Percentiles rank a stretch among this genome's conserved stretches.
These are phyloP conservation scores for Lagothrix lagotricha DNA, from an alignment of 2,797 vertebrate genomes.

Conservation along the genomic window DNA sequence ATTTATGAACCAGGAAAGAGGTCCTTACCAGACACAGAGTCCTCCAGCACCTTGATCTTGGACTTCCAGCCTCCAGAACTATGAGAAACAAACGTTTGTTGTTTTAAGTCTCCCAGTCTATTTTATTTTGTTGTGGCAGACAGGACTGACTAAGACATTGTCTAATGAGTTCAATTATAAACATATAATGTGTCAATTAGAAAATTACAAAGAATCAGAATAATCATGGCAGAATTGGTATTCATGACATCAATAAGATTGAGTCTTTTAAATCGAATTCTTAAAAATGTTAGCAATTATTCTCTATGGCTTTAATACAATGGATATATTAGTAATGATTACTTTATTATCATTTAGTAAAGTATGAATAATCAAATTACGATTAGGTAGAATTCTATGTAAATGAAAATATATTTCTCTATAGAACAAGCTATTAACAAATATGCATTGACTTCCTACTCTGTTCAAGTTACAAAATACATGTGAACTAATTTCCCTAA, in stretches of 20 bases:
- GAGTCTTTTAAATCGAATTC: not conserved
- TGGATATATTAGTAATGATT: not conserved
- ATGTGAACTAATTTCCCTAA: constrained; percentile 11
- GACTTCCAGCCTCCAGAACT: not conserved
- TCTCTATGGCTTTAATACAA: not conserved
- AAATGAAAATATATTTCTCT: not conserved
- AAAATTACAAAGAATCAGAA: not conserved
- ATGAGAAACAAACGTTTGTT: not conserved
- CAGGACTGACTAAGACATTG: not conserved
- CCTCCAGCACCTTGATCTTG: not conserved
- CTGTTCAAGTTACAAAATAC: not conserved
- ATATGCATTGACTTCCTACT: not conserved
- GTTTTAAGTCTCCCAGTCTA: not conserved
- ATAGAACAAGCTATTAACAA: not conserved
- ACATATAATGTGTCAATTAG: not conserved
- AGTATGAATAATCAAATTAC: not conserved
- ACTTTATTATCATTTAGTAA: not conserved
- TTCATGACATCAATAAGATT: not conserved
- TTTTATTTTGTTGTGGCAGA: not conserved
- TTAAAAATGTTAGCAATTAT: not conserved
- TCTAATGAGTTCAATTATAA: not conserved
- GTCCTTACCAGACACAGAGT: not conserved
- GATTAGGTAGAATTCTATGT: not conserved
- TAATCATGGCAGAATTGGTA: not conserved
- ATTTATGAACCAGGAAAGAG: not conserved